phyloP scores from a whole-genome alignment of 2,113 vertebrate species.

The Upupa epops region DNA sequence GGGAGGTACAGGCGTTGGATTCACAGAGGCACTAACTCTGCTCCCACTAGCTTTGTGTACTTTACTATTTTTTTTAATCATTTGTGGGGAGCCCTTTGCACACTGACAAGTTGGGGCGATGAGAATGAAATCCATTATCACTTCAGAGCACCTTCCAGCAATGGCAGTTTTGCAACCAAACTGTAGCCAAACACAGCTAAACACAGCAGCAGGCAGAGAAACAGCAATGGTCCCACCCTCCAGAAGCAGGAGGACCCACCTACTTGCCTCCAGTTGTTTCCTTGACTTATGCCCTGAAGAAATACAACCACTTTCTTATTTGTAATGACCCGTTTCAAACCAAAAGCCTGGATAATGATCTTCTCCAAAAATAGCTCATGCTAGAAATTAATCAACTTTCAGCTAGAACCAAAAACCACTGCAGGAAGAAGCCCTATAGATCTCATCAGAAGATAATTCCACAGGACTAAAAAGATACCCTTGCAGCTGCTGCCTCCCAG shows the following conservation, averaged over 20 bases:
- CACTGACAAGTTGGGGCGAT: not conserved
- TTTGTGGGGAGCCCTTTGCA: not conserved
- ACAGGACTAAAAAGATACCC: not conserved
- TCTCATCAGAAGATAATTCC: not conserved
- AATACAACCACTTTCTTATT: not conserved
- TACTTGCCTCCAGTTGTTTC: not conserved
- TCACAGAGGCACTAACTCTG: not conserved
- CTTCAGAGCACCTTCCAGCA: not conserved
- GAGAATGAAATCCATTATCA: not conserved
- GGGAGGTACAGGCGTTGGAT: accelerated
- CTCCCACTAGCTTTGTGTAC: not conserved
- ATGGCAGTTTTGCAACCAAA: not conserved
- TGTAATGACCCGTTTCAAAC: not conserved
- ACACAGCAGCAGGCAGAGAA: not conserved
- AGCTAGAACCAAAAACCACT: not conserved
- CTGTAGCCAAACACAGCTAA: accelerated
- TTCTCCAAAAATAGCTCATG: not conserved
- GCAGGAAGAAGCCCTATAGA: not conserved
- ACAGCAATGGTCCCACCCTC: not conserved
- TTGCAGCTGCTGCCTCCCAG: not conserved
- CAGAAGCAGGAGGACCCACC: not conserved
- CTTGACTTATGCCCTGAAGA: not conserved
- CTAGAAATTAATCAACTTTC: not conserved
- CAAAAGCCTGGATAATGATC: not conserved
- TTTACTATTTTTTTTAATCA: not conserved